phyloP scores from a whole-genome alignment of 2,113 vertebrate species.

The Gobio gobio region DNA sequence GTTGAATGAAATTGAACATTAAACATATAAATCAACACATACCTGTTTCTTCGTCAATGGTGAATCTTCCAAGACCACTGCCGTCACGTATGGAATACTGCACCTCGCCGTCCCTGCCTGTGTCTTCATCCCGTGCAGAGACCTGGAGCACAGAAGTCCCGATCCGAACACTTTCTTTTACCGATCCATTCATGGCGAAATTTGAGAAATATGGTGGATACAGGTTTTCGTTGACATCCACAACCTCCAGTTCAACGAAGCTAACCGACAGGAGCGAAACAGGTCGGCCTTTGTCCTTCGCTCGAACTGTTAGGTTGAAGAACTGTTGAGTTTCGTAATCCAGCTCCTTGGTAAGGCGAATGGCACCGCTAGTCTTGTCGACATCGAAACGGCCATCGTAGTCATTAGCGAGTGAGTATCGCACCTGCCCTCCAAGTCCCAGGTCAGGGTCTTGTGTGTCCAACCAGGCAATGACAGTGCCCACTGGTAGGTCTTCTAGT shows the following conservation, averaged over 20 bases:
- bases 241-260: slow-evolving; percentile 93
- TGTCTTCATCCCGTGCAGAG: slow-evolving; percentile 86
- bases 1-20: not conserved
- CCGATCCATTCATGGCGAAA: slow-evolving; percentile 86
- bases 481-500: slow-evolving; percentile 91
- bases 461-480: slow-evolving; percentile 93
- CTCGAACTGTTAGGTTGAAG: slow-evolving; percentile 93
- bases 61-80: slow-evolving; percentile 92
- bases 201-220: slow-evolving; percentile 90
- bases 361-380: slow-evolving; percentile 88
- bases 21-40: slow-evolving; percentile 61
- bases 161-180: slow-evolving; percentile 90
- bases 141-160: slow-evolving; percentile 93
- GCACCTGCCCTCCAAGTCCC: slow-evolving; percentile 90
- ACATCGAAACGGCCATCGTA: slow-evolving; percentile 92
- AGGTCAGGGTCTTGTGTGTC: slow-evolving; percentile 94
- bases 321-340: slow-evolving; percentile 97
- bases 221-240: slow-evolving; percentile 97
- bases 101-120: slow-evolving; percentile 91
- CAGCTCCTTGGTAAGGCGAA: slow-evolving; percentile 89
- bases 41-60: slow-evolving; percentile 96
- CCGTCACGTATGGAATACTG: slow-evolving; percentile 95
- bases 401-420: slow-evolving; percentile 90
- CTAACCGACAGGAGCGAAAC: slow-evolving; percentile 92
- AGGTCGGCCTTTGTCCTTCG: slow-evolving; percentile 92